These are phyloP conservation scores for Gymnoscopelus braueri DNA, from an alignment of 2,797 vertebrate genomes.

Conservation along the genomic window DNA sequence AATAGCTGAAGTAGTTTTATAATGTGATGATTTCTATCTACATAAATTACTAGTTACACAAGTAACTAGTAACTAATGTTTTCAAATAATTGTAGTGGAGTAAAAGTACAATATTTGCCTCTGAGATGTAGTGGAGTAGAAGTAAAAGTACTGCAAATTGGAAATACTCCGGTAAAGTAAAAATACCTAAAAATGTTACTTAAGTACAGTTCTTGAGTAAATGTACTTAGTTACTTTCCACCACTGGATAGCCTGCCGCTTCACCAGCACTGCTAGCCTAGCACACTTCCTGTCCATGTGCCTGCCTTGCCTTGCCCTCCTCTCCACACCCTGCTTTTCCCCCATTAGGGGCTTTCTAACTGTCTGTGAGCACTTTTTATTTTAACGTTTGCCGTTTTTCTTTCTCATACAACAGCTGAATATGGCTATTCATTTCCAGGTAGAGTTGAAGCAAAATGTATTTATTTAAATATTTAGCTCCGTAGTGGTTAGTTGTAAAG, in stretches of 20 bases:
- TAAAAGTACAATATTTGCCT: no score
- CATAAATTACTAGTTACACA: no score
- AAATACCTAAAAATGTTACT: no score
- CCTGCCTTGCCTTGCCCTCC: slow-evolving; percentile 46
- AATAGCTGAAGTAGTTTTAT: no score
- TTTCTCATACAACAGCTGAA: slow-evolving; percentile 60
- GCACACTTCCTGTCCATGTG: slow-evolving; percentile 33
- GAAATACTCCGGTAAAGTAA: no score
- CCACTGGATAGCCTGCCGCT: not conserved
- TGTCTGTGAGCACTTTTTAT: slow-evolving; percentile 31
- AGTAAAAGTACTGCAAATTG: no score
- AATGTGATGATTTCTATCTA: no score
- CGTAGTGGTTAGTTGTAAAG: slow-evolving; percentile 3
- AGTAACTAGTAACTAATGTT: no score
- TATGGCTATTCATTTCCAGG: slow-evolving; percentile 66
- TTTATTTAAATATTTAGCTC: slow-evolving; percentile 7
- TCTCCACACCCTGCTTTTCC: slow-evolving; percentile 27
- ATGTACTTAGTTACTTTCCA: no score
- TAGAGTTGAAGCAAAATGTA: slow-evolving; percentile 33
- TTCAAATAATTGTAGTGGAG: no score
- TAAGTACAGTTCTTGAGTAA: no score
- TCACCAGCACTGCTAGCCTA: slow-evolving; percentile 10
- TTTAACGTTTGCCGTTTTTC: slow-evolving; percentile 27
- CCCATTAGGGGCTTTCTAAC: slow-evolving; percentile 33
- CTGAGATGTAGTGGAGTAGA: no score